phyloP scores from a whole-genome alignment of 2,797 vertebrate species.

The Brachyrhaphis roseni region DNA sequence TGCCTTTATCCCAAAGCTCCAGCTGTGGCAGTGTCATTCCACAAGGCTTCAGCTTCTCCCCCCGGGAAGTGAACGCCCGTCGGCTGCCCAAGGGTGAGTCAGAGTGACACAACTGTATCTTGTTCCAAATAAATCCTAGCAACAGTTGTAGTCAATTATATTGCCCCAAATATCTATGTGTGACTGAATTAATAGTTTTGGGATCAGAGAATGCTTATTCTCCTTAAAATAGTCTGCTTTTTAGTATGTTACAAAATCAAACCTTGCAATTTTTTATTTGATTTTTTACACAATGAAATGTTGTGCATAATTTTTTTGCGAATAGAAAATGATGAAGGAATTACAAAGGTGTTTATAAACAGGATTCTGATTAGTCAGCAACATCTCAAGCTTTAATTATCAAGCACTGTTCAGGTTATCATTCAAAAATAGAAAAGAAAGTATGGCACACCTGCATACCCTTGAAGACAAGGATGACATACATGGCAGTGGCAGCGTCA shows the following conservation, averaged over 20 bases:
- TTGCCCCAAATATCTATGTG: background rate
- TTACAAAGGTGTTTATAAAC: background rate
- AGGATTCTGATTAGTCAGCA: background rate
- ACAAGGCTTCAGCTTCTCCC: constrained; percentile 83
- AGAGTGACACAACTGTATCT: constrained; percentile 28
- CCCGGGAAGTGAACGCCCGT: constrained; percentile 84
- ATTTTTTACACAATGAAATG: background rate
- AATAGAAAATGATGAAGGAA: background rate
- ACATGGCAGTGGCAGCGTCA: background rate
- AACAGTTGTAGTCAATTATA: background rate
- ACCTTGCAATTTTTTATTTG: background rate
- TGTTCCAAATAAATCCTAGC: constrained; percentile 13
- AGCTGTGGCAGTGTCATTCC: constrained; percentile 92
- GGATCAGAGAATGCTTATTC: background rate
- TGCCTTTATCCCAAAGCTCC: constrained; percentile 91
- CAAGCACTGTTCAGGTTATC: background rate
- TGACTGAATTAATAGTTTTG: constrained; percentile 1
- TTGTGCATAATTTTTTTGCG: background rate
- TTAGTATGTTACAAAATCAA: background rate
- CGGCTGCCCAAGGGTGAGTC: constrained; percentile 88
- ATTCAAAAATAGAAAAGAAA: background rate
- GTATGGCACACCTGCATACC: background rate
- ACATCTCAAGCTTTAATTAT: background rate
- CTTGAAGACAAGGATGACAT: background rate
- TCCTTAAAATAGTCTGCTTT: background rate